These are phyloP conservation scores for Poecilia picta DNA, from an alignment of 2,797 vertebrate genomes.

Conservation along the genomic window DNA sequence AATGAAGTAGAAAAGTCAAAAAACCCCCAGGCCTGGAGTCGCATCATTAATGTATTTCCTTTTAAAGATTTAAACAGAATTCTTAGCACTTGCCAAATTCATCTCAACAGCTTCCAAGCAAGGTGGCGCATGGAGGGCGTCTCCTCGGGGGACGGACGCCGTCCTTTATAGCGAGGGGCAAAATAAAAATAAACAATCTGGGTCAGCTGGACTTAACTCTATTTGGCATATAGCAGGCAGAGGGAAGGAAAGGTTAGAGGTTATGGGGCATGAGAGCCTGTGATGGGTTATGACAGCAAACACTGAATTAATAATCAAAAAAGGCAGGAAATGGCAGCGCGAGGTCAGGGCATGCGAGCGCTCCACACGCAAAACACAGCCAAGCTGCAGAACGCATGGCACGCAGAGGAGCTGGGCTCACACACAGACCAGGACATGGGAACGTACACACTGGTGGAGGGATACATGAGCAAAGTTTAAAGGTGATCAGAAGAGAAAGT, in stretches of 20 bases:
- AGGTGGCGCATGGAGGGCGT: constrained; percentile 22
- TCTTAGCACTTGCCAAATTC: constrained; percentile 18
- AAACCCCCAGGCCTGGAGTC: constrained; percentile 21
- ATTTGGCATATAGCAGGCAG: constrained; percentile 47
- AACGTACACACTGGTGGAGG: not conserved
- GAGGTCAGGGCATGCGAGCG: constrained; percentile 39
- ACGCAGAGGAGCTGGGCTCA: constrained; percentile 32
- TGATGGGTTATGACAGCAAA: constrained; percentile 69
- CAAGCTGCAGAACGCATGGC: constrained; percentile 37
- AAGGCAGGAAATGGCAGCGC: constrained; percentile 54
- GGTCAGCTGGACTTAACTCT: constrained; percentile 59
- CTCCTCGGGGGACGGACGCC: constrained; percentile 44
- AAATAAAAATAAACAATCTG: constrained; percentile 61
- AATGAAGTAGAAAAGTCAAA: constrained; percentile 24
- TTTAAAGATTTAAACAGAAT: constrained; percentile 40
- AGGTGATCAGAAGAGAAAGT: constrained; percentile 21
- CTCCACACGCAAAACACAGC: constrained; percentile 33
- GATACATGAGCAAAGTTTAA: constrained; percentile 1
- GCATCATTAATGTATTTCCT: constrained; percentile 44
- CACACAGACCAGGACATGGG: constrained; percentile 14
- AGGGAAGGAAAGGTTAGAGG: constrained; percentile 53
- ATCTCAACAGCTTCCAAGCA: constrained; percentile 29
- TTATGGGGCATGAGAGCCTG: constrained; percentile 43
- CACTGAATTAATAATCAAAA: constrained; percentile 76
- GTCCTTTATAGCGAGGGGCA: constrained; percentile 52